A percentile compares a stretch with the other conserved stretches of the same genome.
These are phyloP conservation scores for Bufotes viridis DNA, from an alignment of 2,797 vertebrate species.

Conservation along the genomic window DNA sequence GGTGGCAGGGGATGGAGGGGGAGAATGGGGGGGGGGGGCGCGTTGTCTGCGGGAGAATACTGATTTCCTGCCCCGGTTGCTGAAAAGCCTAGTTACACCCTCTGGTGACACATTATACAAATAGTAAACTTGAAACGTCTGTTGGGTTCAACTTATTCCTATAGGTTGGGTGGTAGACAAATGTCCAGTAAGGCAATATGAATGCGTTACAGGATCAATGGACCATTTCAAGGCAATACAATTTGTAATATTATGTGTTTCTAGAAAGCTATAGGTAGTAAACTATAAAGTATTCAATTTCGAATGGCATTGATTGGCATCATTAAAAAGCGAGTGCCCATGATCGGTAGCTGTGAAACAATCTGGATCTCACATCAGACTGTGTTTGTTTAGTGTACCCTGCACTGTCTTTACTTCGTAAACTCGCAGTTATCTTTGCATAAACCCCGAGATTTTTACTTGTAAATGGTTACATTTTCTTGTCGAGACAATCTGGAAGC, in stretches of 20 bases:
- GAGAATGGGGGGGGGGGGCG: no score
- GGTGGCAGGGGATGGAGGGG: no score
- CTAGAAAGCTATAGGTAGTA: background rate
- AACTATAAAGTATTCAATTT: slow-evolving; percentile 10
- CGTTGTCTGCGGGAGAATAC: no score
- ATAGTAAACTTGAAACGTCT: background rate
- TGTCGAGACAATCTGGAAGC: slow-evolving; percentile 48
- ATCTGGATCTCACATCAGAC: background rate
- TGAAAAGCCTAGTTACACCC: no score
- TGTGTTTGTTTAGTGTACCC: slow-evolving; percentile 33
- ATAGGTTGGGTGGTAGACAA: no score
- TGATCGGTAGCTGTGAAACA: slow-evolving; percentile 1
- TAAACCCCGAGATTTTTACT: slow-evolving; percentile 28
- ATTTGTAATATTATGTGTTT: background rate
- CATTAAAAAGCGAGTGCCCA: slow-evolving; percentile 8
- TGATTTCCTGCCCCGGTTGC: no score
- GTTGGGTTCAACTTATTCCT: background rate
- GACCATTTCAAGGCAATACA: slow-evolving; percentile 3
- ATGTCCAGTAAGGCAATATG: background rate
- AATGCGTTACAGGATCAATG: background rate
- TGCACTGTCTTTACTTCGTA: slow-evolving; percentile 13
- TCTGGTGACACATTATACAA: background rate
- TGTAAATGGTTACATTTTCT: slow-evolving; percentile 51
- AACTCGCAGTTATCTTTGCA: slow-evolving; percentile 33
- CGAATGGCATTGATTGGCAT: background rate